These are phyloP conservation scores for Drosophila atripex DNA, from an alignment of 2,888 invertebrate species.

Conservation along the genomic window DNA sequence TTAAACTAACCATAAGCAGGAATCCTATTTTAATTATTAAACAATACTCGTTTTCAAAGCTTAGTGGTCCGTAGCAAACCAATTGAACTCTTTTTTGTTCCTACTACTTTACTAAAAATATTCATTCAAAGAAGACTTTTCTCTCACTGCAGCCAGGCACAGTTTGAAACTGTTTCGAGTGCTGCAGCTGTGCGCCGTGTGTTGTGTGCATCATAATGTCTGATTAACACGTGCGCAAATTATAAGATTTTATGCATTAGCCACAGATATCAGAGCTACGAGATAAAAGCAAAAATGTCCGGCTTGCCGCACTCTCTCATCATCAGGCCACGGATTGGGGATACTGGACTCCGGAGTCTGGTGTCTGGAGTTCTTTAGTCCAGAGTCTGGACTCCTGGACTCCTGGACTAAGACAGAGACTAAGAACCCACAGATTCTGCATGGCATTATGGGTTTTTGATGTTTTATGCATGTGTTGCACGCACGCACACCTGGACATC, in stretches of 20 bases:
- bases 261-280: conserved; percentile 68
- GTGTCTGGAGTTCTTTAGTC: conserved; percentile 8
- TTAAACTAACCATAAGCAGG: no score
- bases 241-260: conserved; percentile 80
- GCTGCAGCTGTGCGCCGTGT: conserved; percentile 38
- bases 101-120: no score
- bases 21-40: no score
- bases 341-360: conserved; percentile 3
- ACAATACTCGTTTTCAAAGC: no score
- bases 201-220: conserved; percentile 63
- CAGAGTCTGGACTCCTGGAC: no score
- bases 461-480: conserved; percentile 67
- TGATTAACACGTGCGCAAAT: conserved; percentile 80
- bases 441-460: conserved; percentile 2
- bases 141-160: conserved; percentile 2
- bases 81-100: no score
- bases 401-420: no score
- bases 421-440: background rate
- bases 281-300: conserved; percentile 76
- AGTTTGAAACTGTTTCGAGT: conserved; percentile 26
- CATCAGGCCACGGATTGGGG: conserved; percentile 10
- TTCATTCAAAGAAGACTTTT: no score
- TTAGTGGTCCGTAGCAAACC: no score
- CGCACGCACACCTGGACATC: conserved; percentile 57
- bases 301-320: conserved; percentile 69